Conservation (phyloP, 37 sponge, comb jelly and placozoan species). For the Agelas oroides region DNA sequence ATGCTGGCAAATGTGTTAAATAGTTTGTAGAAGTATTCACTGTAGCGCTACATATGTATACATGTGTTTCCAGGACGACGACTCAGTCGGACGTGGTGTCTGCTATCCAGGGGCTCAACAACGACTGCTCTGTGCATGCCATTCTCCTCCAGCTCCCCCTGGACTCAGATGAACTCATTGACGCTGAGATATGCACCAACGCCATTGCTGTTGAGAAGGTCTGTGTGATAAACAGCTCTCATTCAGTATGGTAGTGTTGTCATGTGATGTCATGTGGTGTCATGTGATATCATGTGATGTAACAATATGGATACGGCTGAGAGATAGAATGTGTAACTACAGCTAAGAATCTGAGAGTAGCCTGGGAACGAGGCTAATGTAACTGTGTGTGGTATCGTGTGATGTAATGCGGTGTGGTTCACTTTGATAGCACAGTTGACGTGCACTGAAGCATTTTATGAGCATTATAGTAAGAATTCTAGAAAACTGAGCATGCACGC, state of each 20-base stretch:
- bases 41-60: too few relatives aligned
- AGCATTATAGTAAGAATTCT: too few relatives aligned
- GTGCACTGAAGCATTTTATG: too few relatives aligned
- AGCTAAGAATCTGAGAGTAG: too few relatives aligned
- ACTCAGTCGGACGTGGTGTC: slow-evolving; percentile 44
- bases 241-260: too few relatives aligned
- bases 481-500: slow-evolving; percentile 5
- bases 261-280: neutral
- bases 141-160: slow-evolving; percentile 93
- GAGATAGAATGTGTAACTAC: too few relatives aligned
- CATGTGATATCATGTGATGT: neutral
- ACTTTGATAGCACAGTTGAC: neutral
- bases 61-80: too few relatives aligned
- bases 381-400: neutral
- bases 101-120: slow-evolving; percentile 61
- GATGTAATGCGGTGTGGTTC: neutral
- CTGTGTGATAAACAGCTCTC: neutral
- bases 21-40: too few relatives aligned
- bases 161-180: slow-evolving; percentile 56
- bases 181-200: slow-evolving; percentile 80
- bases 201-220: slow-evolving; percentile 68
- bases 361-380: too few relatives aligned
- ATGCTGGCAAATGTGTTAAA: too few relatives aligned
- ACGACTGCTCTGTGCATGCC: slow-evolving; percentile 83
- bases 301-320: neutral